Conservation (phyloP, 2,113 vertebrate genomes). For the Ophthalmolycus amberensis region DNA sequence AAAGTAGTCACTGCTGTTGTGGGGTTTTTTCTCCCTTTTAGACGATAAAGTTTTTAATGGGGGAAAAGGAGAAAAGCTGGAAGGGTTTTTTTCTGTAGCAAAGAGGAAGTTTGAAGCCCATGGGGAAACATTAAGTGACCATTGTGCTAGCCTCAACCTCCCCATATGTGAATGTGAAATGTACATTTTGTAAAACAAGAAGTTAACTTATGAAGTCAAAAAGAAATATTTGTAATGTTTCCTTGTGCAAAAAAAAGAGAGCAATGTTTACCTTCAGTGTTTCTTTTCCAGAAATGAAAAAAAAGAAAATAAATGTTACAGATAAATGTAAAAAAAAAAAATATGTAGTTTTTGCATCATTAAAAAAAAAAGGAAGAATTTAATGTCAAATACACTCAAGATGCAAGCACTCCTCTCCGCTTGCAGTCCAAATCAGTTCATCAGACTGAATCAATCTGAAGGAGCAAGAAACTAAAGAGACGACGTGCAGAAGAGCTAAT, state of each 20-base stretch:
- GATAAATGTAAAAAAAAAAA: slow-evolving; percentile 27
- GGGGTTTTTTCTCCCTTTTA: slow-evolving; percentile 30
- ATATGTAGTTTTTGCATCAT: slow-evolving; percentile 29
- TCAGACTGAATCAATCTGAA: slow-evolving; percentile 45
- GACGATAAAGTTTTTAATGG: background rate
- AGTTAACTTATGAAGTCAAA: slow-evolving; percentile 82
- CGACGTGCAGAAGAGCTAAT: slow-evolving; percentile 24
- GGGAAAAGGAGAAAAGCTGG: slow-evolving; percentile 8
- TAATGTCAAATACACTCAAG: background rate
- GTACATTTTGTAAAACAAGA: slow-evolving; percentile 87
- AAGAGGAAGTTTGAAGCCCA: slow-evolving; percentile 42
- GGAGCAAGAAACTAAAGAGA: slow-evolving; percentile 11
- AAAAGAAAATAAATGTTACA: slow-evolving; percentile 60
- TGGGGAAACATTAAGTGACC: slow-evolving; percentile 60
- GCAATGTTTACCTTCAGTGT: slow-evolving; percentile 73
- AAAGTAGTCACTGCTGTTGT: slow-evolving; percentile 39
- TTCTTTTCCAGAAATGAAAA: slow-evolving; percentile 70
- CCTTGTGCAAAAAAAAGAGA: slow-evolving; percentile 77
- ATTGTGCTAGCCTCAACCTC: slow-evolving; percentile 70
- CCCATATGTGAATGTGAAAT: slow-evolving; percentile 89
- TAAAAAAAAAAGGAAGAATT: background rate
- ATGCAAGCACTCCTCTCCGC: background rate
- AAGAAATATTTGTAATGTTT: slow-evolving; percentile 88
- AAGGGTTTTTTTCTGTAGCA: slow-evolving; percentile 48
- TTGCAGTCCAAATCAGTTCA: slow-evolving; percentile 13